A percentile compares a stretch with the other conserved stretches of the same genome.
These are phyloP conservation scores for Baryphthengus martii DNA, from an alignment of 2,113 vertebrate species.

Conservation along the genomic window DNA sequence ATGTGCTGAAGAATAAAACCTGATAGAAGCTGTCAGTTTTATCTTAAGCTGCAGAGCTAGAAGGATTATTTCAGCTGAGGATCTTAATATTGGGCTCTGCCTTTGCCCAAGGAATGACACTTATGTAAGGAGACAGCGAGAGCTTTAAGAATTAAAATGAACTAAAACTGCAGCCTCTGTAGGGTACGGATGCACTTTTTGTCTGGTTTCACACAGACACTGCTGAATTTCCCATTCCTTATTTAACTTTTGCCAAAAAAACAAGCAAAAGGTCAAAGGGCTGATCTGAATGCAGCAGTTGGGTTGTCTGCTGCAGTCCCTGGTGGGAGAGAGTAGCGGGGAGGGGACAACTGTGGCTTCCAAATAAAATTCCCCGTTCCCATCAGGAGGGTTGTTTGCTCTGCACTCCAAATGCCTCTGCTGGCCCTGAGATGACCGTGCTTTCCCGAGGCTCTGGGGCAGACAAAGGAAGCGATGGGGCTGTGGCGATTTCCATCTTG, in stretches of 20 bases:
- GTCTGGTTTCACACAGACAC: neutral
- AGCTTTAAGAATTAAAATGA: constrained; percentile 41
- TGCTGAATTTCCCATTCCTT: neutral
- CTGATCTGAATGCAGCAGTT: neutral
- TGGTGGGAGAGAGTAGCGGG: fast-evolving
- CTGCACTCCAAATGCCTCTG: fast-evolving
- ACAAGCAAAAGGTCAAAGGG: neutral
- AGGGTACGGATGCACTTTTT: neutral
- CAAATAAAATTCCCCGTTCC: neutral
- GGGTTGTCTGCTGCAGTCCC: neutral
- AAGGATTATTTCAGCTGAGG: constrained; percentile 42
- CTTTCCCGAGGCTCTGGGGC: neutral
- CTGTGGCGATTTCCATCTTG: fast-evolving
- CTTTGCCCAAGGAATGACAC: constrained; percentile 19
- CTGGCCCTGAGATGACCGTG: neutral
- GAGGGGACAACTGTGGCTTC: neutral
- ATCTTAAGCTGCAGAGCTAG: constrained; percentile 41
- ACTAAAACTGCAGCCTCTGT: neutral
- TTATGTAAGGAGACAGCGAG: constrained; percentile 19
- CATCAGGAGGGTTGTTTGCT: neutral
- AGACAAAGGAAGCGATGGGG: neutral
- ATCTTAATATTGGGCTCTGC: constrained; percentile 38
- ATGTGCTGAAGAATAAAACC: constrained; percentile 29
- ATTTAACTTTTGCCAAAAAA: neutral
- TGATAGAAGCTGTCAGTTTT: constrained; percentile 42